These are phyloP conservation scores for Amphiprion ocellaris DNA, from an alignment of 2,113 vertebrate species.

Conservation along the genomic window DNA sequence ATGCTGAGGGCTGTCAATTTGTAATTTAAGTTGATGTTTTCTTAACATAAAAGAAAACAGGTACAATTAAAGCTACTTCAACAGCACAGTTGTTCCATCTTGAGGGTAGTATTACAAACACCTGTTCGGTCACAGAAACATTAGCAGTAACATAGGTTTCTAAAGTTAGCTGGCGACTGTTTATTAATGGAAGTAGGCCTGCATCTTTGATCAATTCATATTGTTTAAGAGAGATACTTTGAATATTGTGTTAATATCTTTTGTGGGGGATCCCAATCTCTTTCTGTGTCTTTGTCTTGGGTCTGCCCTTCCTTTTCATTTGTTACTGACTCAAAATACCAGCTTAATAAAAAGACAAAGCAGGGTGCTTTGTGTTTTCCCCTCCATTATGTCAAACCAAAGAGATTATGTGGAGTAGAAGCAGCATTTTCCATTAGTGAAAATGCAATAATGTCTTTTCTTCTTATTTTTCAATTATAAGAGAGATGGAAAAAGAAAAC, in stretches of 20 bases:
- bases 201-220: neutral
- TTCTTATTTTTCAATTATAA: neutral
- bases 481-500: constrained; percentile 1
- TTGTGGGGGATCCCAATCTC: neutral
- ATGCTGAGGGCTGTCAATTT: neutral
- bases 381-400: neutral
- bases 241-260: neutral
- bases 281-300: neutral
- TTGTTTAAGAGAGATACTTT: neutral
- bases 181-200: neutral
- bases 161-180: neutral
- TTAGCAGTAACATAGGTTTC: neutral
- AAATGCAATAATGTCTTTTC: neutral
- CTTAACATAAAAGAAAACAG: neutral
- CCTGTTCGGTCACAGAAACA: neutral
- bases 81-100: neutral
- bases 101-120: neutral
- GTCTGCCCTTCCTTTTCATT: neutral
- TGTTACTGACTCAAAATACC: neutral
- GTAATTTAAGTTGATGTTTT: neutral
- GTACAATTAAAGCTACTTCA: neutral
- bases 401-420: constrained; percentile 7
- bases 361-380: neutral
- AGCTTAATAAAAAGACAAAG: constrained; percentile 9
- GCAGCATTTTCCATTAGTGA: constrained; percentile 2